These are phyloP conservation scores for Chlorospingus flavigularis DNA, from an alignment of 2,797 vertebrate genomes.

Conservation along the genomic window DNA sequence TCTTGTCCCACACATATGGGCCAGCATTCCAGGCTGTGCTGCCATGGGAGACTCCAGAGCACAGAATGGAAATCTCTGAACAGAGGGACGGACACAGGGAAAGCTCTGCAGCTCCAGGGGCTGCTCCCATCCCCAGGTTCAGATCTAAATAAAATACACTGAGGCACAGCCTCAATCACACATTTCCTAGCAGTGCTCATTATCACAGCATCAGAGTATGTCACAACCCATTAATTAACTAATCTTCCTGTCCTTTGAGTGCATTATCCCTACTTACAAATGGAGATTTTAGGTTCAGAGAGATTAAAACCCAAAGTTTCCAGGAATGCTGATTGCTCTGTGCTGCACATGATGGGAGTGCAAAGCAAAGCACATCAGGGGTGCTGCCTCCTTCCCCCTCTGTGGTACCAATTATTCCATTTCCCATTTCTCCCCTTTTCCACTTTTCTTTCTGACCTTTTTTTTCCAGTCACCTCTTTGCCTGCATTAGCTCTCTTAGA, in stretches of 20 bases:
- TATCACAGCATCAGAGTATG: slow-evolving; percentile 51
- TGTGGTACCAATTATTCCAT: background rate
- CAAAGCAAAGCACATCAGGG: rapidly evolving
- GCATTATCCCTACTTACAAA: slow-evolving; percentile 43
- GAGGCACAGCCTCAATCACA: background rate
- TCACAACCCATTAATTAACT: slow-evolving; percentile 61
- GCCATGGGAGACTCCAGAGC: background rate
- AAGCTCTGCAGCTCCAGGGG: background rate
- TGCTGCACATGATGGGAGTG: background rate
- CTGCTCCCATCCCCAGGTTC: background rate
- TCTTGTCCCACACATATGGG: background rate
- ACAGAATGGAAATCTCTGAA: background rate
- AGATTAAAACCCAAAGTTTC: slow-evolving; percentile 7
- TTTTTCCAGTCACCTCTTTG: background rate
- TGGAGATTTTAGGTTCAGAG: slow-evolving; percentile 3
- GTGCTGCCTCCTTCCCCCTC: background rate
- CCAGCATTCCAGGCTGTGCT: background rate
- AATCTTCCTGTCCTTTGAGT: slow-evolving; percentile 39
- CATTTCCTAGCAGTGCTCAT: slow-evolving; percentile 41
- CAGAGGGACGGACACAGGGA: background rate
- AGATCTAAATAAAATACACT: background rate
- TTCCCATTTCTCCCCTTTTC: background rate
- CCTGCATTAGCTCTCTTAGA: background rate
- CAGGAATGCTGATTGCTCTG: background rate
- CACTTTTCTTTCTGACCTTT: background rate